phyloP scores from a whole-genome alignment of 2,888 invertebrate genomes.

The Drosophila pseudotalamancana region DNA sequence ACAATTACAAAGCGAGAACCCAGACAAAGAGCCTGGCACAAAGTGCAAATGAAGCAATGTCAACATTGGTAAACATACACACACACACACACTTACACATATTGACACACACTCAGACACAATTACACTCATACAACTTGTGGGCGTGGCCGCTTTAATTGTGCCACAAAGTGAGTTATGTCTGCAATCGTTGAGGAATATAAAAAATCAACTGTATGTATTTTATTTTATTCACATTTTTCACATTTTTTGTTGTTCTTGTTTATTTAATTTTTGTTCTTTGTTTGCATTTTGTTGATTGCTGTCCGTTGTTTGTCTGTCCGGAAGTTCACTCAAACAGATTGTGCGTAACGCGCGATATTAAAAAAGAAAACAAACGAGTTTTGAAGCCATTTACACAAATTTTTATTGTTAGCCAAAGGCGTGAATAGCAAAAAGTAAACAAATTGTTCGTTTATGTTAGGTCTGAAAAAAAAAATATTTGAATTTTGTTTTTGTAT shows the following conservation, averaged over 20 bases:
- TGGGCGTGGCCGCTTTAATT: slow-evolving; percentile 59
- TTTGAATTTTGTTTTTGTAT: neutral
- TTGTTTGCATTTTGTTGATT: slow-evolving; percentile 8
- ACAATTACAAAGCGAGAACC: slow-evolving; percentile 60
- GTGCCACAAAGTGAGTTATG: slow-evolving; percentile 71
- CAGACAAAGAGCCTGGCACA: slow-evolving; percentile 16
- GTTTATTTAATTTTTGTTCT: neutral
- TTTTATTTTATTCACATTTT: neutral
- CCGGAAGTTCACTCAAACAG: slow-evolving; percentile 25
- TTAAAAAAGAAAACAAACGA: slow-evolving; percentile 1
- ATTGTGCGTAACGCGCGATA: slow-evolving; percentile 27
- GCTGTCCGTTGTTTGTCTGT: slow-evolving; percentile 9
- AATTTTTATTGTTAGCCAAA: neutral
- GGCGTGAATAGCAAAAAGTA: neutral
- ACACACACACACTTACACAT: neutral
- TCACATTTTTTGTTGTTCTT: neutral
- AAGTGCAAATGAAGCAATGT: slow-evolving; percentile 67
- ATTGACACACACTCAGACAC: neutral
- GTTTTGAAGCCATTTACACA: slow-evolving; percentile 8
- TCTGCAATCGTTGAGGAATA: slow-evolving; percentile 47
- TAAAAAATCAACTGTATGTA: slow-evolving; percentile 8
- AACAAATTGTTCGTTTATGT: too few relatives aligned
- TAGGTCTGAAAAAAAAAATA: neutral
- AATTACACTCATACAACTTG: neutral
- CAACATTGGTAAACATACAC: slow-evolving; percentile 41